A percentile compares a stretch with the other conserved stretches of the same genome.
phyloP scores from a whole-genome alignment of 30 jellyfish, hydroid and myxozoan species.

The Hydractinia symbiolongicarpus region DNA sequence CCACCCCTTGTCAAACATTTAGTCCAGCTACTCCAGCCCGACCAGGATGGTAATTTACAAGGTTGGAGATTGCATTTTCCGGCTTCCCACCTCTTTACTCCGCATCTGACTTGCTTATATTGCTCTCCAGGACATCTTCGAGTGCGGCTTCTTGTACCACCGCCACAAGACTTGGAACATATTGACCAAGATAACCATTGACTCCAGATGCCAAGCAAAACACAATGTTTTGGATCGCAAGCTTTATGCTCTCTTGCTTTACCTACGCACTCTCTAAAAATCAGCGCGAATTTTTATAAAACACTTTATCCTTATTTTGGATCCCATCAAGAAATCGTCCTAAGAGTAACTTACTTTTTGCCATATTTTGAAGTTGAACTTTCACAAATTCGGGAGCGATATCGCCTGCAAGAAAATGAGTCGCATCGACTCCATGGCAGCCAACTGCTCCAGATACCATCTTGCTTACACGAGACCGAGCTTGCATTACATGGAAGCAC shows the following conservation, averaged over 20 bases:
- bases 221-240: conserved; percentile 57
- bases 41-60: conserved; percentile 44
- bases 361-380: conserved; percentile 53
- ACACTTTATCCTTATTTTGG: background rate
- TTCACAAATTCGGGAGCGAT: conserved; percentile 60
- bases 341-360: conserved; percentile 30
- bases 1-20: conserved; percentile 77
- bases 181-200: conserved; percentile 89
- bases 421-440: conserved; percentile 78
- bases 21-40: conserved; percentile 90
- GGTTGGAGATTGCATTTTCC: conserved; percentile 55
- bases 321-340: background rate
- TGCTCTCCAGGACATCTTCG: conserved; percentile 71
- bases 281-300: background rate
- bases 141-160: conserved; percentile 75
- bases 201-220: conserved; percentile 65
- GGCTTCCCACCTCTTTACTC: conserved; percentile 43
- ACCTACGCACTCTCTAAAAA: conserved; percentile 57
- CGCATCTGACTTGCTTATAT: conserved; percentile 48
- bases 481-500: conserved; percentile 25
- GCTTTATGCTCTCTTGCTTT: conserved; percentile 17
- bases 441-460: conserved; percentile 92
- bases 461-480: conserved; percentile 40
- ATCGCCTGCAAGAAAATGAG: conserved; percentile 56
- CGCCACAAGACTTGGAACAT: conserved; percentile 69